Evolutionary conservation across 2,888 invertebrate genomes (phyloP).

Genomic region (Gastracanthus pulcherrimus): DNA sequence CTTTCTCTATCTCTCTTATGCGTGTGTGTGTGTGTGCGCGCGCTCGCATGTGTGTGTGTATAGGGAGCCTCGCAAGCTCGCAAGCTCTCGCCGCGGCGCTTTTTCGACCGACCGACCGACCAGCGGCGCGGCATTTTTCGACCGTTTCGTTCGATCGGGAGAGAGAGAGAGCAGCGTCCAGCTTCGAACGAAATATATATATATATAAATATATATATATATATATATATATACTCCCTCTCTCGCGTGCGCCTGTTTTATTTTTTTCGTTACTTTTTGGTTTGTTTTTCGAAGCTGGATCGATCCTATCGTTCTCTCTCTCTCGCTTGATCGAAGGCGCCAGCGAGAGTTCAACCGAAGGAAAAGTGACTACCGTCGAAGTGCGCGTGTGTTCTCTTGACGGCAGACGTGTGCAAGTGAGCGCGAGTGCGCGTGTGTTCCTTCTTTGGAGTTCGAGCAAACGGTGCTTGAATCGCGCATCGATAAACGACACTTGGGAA

Average conservation of each 20-base stretch:
- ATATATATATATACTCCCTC: not conserved
- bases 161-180: constrained; percentile 28
- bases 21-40: no score
- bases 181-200: not conserved
- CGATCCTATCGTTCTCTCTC: constrained; percentile 4
- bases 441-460: not conserved
- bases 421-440: not conserved
- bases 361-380: not conserved
- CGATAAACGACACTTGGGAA: not conserved
- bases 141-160: constrained; percentile 41
- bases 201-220: not conserved
- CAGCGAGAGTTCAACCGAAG: not conserved
- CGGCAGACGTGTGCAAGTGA: no score
- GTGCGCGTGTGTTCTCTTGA: no score
- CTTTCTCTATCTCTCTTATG: constrained; percentile 51
- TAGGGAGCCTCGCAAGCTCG: not conserved
- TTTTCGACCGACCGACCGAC: constrained; percentile 36
- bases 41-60: no score
- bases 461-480: no score
- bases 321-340: constrained; percentile 39
- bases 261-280: not conserved
- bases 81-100: constrained; percentile 16
- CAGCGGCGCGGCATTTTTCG: constrained; percentile 40
- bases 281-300: not conserved
- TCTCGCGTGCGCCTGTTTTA: not conserved